phyloP scores from a whole-genome alignment of 2,888 invertebrate species.

The Lasioglossum villosulum region DNA sequence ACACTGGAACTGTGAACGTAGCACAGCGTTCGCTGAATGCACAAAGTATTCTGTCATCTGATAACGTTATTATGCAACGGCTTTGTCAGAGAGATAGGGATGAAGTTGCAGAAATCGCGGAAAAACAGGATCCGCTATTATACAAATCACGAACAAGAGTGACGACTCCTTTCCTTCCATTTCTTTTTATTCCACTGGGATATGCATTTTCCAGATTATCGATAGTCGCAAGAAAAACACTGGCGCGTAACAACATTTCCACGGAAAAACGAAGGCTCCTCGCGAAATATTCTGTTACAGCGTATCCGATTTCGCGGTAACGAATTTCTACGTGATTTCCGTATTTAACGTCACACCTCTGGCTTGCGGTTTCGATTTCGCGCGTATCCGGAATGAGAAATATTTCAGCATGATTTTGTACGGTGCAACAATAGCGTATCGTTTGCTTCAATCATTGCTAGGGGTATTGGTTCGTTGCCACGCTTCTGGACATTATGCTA shows the following conservation, averaged over 20 bases:
- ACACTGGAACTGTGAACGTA: constrained; percentile 11
- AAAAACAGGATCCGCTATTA: constrained; percentile 14
- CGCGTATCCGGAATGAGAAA: neutral
- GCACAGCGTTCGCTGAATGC: constrained; percentile 27
- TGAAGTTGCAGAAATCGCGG: neutral
- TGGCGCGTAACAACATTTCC: constrained; percentile 1
- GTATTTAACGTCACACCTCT: constrained; percentile 14
- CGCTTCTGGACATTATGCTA: neutral
- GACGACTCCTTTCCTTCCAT: constrained; percentile 10
- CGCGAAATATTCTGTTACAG: constrained; percentile 20
- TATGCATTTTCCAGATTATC: constrained; percentile 32
- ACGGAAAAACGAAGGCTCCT: neutral
- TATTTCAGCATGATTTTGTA: constrained; percentile 14
- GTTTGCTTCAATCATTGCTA: neutral
- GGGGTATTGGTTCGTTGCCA: neutral
- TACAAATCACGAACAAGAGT: constrained; percentile 34
- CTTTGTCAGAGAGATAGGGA: neutral
- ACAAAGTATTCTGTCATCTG: constrained; percentile 39
- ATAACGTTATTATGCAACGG: constrained; percentile 45
- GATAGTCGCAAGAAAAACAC: constrained; percentile 15
- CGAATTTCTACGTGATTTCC: constrained; percentile 19
- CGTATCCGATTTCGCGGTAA: constrained; percentile 13
- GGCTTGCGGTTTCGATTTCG: constrained; percentile 1
- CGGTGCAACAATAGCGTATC: neutral
- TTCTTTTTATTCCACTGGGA: neutral